Conservation (phyloP, 92 coral and sea anemone genomes). For the Scolanthus callimorphus region DNA sequence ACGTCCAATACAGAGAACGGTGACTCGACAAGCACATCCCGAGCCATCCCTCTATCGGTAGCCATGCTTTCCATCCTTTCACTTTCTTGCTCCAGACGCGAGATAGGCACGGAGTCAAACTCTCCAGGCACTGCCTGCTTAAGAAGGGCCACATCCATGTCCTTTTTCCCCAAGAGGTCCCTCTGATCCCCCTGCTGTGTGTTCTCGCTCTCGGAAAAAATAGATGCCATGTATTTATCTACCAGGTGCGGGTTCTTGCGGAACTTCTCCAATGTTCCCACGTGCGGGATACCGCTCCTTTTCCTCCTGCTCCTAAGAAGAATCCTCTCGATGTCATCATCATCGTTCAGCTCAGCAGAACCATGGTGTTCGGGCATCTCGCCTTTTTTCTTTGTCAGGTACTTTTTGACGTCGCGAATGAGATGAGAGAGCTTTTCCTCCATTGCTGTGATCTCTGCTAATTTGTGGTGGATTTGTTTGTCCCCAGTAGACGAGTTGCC, state of each 20-base stretch:
- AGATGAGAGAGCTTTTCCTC: slow-evolving; percentile 58
- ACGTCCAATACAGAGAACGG: slow-evolving; percentile 89
- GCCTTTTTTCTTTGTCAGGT: slow-evolving; percentile 47
- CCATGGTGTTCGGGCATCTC: slow-evolving; percentile 3
- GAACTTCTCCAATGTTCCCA: slow-evolving; percentile 36
- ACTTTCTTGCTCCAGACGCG: slow-evolving; percentile 78
- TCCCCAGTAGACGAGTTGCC: slow-evolving; percentile 30
- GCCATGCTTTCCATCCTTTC: slow-evolving; percentile 81
- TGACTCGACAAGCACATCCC: slow-evolving; percentile 86
- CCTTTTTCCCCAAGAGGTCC: slow-evolving; percentile 58
- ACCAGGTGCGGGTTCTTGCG: slow-evolving; percentile 63
- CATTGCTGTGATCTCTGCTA: slow-evolving; percentile 50
- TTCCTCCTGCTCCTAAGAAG: slow-evolving; percentile 7
- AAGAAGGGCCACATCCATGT: slow-evolving; percentile 58
- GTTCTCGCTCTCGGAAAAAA: slow-evolving; percentile 43
- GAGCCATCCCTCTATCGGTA: slow-evolving; percentile 73
- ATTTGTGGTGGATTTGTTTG: slow-evolving; percentile 54
- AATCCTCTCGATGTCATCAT: slow-evolving; percentile 40
- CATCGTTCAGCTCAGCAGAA: slow-evolving; percentile 9
- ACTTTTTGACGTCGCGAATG: slow-evolving; percentile 68
- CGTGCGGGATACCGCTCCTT: slow-evolving; percentile 48
- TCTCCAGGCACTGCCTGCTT: slow-evolving; percentile 67
- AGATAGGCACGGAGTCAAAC: slow-evolving; percentile 74
- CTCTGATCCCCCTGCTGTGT: slow-evolving; percentile 78
- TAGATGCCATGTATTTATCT: slow-evolving; percentile 75